A percentile compares a stretch with the other conserved stretches of the same genome.
These are phyloP conservation scores for Theonella swinhoei DNA, from an alignment of 37 sponge, comb jelly and placozoan species.

Conservation along the genomic window DNA sequence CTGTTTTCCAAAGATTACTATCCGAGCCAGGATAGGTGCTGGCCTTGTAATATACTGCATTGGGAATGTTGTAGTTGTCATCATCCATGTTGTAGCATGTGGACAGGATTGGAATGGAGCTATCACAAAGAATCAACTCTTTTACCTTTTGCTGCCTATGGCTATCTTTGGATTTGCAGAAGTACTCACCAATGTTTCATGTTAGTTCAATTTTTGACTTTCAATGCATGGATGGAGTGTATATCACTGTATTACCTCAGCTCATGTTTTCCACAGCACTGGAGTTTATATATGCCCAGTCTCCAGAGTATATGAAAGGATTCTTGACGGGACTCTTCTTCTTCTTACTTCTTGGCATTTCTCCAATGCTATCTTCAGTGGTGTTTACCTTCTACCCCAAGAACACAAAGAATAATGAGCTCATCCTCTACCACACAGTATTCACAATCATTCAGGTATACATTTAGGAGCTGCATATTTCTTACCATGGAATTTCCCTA, in stretches of 20 bases:
- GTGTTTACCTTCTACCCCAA: neutral
- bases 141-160: slow-evolving; percentile 28
- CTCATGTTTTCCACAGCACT: neutral
- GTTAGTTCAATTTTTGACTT: neutral
- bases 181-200: slow-evolving; percentile 7
- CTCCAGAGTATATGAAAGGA: slow-evolving; percentile 38
- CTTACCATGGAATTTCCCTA: too few species aligned
- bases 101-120: neutral
- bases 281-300: slow-evolving; percentile 41
- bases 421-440: neutral
- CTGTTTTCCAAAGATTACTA: slow-evolving; percentile 8
- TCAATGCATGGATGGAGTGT: neutral
- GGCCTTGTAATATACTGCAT: slow-evolving; percentile 5
- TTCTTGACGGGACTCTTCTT: slow-evolving; percentile 34
- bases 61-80: neutral
- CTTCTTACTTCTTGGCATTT: slow-evolving; percentile 9
- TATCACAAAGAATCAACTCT: neutral
- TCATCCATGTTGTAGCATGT: neutral
- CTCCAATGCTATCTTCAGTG: neutral
- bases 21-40: slow-evolving; percentile 12
- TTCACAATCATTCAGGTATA: neutral
- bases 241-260: neutral
- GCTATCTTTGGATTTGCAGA: slow-evolving; percentile 17
- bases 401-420: neutral
- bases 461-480: too few species aligned